These are phyloP conservation scores for Hippocampus abdominalis DNA, from an alignment of 2,113 vertebrate genomes.

Conservation along the genomic window DNA sequence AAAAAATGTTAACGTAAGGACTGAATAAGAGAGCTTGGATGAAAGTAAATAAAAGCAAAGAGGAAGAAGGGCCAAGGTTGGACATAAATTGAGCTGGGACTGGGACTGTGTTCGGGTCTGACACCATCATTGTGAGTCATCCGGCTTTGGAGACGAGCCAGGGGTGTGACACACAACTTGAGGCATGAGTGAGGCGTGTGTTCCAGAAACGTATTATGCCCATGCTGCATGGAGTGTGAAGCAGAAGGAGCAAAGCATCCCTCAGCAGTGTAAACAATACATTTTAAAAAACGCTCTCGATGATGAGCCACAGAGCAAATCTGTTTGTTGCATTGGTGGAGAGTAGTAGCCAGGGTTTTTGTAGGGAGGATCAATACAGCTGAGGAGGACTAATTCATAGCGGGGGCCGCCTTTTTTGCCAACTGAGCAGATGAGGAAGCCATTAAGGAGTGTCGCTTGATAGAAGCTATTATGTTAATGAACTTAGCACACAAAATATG, in stretches of 20 bases:
- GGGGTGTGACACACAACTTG: constrained; percentile 38
- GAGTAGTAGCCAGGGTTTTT: constrained; percentile 45
- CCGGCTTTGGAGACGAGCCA: constrained; percentile 46
- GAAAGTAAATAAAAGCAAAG: constrained; percentile 32
- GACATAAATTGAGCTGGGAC: constrained; percentile 53
- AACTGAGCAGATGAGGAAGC: constrained; percentile 46
- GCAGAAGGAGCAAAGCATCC: neutral
- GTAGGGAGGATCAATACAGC: constrained; percentile 59
- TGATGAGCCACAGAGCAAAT: constrained; percentile 48
- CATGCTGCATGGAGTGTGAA: constrained; percentile 31
- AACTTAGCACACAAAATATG: constrained; percentile 44
- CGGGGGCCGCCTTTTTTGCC: constrained; percentile 37
- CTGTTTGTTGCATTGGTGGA: constrained; percentile 50
- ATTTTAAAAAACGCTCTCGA: constrained; percentile 38
- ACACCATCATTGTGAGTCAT: constrained; percentile 52
- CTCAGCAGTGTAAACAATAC: constrained; percentile 41
- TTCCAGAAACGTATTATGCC: constrained; percentile 49
- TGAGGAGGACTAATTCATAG: constrained; percentile 48
- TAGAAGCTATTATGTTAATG: constrained; percentile 63
- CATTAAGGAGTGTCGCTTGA: constrained; percentile 50
- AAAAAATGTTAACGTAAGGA: neutral
- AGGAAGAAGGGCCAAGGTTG: constrained; percentile 16
- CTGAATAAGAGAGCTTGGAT: constrained; percentile 23
- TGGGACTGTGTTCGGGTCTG: constrained; percentile 40
- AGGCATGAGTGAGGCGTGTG: constrained; percentile 49